Conservation (phyloP, 2,888 invertebrate genomes). For the Macaria notata region DNA sequence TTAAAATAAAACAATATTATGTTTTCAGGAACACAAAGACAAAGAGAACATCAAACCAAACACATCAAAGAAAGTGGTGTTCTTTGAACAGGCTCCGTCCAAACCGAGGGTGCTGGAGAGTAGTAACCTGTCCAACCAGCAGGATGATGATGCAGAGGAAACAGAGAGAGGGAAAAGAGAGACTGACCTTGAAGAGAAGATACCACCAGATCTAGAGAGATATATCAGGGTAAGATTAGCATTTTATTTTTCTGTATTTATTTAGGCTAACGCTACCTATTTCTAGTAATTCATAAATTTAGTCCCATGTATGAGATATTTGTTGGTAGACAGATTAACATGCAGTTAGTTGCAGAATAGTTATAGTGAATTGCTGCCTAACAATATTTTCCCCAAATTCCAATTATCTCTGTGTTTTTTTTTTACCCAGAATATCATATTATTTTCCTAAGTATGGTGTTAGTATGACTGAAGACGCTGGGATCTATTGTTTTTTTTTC, state of each 20-base stretch:
- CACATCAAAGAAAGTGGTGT: conserved; percentile 45
- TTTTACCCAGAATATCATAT: no score
- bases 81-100: conserved; percentile 26
- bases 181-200: conserved; percentile 47
- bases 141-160: conserved; percentile 11
- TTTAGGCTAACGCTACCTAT: background rate
- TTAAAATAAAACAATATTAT: background rate
- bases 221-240: conserved; percentile 62
- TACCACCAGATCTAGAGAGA: conserved; percentile 67
- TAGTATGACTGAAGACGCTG: no score
- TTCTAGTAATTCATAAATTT: no score
- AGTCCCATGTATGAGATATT: no score
- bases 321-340: no score
- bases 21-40: conserved; percentile 44
- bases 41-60: conserved; percentile 36
- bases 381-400: no score
- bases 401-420: no score
- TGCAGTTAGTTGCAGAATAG: no score
- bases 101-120: conserved; percentile 4
- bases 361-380: no score
- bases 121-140: conserved; percentile 28
- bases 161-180: conserved; percentile 15
- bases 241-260: background rate
- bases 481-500: no score
- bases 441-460: no score